Base-by-base conservation (phyloP, 1,140 invertebrate species). In the Gryllus bimaculatus region DNA sequence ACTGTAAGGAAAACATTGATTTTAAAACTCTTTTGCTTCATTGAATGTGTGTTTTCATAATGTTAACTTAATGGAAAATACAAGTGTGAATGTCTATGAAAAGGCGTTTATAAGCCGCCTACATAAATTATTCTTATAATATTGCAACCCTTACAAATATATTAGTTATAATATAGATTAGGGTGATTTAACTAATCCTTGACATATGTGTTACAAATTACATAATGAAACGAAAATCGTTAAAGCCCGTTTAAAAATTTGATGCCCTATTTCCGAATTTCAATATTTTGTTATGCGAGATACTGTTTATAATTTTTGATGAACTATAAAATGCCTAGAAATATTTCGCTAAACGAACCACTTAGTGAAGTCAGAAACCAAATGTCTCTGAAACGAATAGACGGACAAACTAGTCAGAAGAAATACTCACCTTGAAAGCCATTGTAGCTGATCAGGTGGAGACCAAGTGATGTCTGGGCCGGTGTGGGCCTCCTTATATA, bases 1-100 rank as follows among this genome's bases (percentile, higher is more conserved):
- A 79, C 82, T 80, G 81, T 66, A 66, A 66, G 18, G 54, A 66
- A 13, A 66, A 66, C 54, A 66, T 66, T 2, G 18, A 66, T 0
- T 13, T 66, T 2, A 66, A 3, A 13, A 66, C 54, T 13, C 10
- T 66, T 13, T 66, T 7, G 54, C 3, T 66, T 66, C 18, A 7
- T 66, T 66, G 0, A 13, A 66, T 66, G 54, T 3, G 18, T 66
- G 54, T 66, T 3, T 13, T 10, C 54, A 66, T 66, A 13, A 18
- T 13, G 18, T 18, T 66, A 66, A 13, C 7, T 2, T 1, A 66
- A 18, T 66, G 54, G 10, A 18, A 13, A 66, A 66, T 66, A 3
- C 18, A 66, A 10, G 10, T 66, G 2, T 66, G 54, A 3, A 66
- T 1, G 10, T 66, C 2, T 66, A 18, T 13, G 54, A 66, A 66